phyloP scores from a whole-genome alignment of 2,113 vertebrate genomes.

The Ibidorhyncha struthersii region DNA sequence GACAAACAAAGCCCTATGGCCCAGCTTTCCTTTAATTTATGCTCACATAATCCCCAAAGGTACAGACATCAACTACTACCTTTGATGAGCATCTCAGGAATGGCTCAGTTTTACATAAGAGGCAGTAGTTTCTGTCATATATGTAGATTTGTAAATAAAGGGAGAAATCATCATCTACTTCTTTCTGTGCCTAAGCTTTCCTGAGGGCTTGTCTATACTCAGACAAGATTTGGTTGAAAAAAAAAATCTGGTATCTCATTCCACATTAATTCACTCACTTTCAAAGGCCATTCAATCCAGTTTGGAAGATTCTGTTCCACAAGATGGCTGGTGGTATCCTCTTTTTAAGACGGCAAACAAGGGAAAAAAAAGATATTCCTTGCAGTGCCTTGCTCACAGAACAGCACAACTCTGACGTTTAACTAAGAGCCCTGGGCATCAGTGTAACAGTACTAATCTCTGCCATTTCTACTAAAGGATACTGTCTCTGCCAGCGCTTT shows the following conservation, averaged over 20 bases:
- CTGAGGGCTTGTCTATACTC: neutral
- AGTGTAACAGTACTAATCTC: neutral
- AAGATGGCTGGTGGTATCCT: neutral
- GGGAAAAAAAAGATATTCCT: neutral
- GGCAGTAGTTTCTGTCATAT: neutral
- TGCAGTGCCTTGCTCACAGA: neutral
- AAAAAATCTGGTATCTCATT: neutral
- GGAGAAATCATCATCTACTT: neutral
- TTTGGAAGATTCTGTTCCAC: neutral
- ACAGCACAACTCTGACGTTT: neutral
- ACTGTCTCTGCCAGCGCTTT: no score
- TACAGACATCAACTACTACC: neutral
- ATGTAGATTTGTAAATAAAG: neutral
- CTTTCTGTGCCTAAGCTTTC: neutral
- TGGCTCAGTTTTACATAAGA: neutral
- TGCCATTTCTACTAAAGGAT: no score
- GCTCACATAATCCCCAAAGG: rapidly evolving
- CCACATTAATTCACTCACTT: neutral
- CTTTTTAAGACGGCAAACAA: neutral
- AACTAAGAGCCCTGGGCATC: neutral
- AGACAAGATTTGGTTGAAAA: neutral
- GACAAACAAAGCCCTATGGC: neutral
- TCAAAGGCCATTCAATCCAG: neutral
- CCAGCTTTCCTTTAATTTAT: neutral
- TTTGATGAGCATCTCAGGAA: neutral